A percentile compares a stretch with the other conserved stretches of the same genome.
phyloP scores from a whole-genome alignment of 2,113 vertebrate genomes.

The Diadophis punctatus region DNA sequence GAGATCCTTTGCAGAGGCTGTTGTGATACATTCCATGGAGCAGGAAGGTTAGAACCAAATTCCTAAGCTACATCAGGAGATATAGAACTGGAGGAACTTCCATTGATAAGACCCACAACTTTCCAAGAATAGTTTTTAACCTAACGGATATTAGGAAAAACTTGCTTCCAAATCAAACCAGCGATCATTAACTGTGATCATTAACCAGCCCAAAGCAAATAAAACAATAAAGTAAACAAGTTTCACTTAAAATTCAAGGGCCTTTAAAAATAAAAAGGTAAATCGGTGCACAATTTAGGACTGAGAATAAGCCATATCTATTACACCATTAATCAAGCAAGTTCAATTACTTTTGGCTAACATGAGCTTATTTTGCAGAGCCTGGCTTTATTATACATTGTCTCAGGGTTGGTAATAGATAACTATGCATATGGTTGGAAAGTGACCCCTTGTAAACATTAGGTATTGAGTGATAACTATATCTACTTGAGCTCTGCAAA shows the following conservation, averaged over 20 bases:
- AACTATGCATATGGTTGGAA: neutral
- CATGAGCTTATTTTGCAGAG: neutral
- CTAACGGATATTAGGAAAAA: neutral
- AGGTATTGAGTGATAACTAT: neutral
- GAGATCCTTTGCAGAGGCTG: slow-evolving; percentile 44
- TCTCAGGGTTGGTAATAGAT: neutral
- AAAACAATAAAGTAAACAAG: neutral
- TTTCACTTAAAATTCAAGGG: neutral
- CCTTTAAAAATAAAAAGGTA: neutral
- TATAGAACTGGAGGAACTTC: neutral
- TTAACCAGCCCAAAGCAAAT: neutral
- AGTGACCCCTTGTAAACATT: neutral
- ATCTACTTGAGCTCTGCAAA: neutral
- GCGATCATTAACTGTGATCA: neutral
- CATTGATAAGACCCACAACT: neutral
- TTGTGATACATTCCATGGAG: slow-evolving; percentile 36
- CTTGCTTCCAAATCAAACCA: neutral
- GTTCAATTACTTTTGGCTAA: neutral
- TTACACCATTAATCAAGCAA: neutral
- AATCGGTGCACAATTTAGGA: neutral
- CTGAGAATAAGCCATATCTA: neutral
- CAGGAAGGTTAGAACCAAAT: slow-evolving; percentile 22
- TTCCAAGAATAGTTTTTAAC: neutral
- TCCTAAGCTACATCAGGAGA: slow-evolving; percentile 14
- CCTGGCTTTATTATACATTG: neutral